phyloP scores from a whole-genome alignment of 2,797 vertebrate genomes.

The Sebastiscus albofasciatus region DNA sequence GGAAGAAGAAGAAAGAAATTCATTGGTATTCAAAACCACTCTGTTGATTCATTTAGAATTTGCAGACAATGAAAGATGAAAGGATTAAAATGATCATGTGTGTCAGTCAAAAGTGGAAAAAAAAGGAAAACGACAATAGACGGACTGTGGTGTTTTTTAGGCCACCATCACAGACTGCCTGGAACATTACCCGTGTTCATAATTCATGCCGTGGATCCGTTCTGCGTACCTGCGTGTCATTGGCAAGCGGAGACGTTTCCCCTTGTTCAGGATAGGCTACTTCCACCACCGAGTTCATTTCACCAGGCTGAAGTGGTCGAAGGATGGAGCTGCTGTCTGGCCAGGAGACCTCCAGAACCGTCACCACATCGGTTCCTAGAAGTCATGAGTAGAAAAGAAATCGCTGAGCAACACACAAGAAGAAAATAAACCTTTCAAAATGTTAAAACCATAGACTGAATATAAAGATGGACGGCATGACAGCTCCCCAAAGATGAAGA shows the following conservation, averaged over 20 bases:
- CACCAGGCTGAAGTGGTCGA: slow-evolving; percentile 78
- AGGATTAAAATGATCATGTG: not conserved
- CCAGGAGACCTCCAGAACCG: slow-evolving; percentile 91
- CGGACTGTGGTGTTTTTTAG: not conserved
- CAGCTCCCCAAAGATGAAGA: no score
- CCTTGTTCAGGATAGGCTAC: slow-evolving; percentile 82
- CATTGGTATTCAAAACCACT: not conserved
- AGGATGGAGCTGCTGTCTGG: slow-evolving; percentile 81
- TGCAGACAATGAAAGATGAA: not conserved
- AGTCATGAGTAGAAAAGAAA: not conserved
- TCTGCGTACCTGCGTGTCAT: slow-evolving; percentile 80
- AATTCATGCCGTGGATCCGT: not conserved
- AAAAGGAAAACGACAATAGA: not conserved
- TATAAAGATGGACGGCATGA: no score
- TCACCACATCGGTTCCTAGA: slow-evolving; percentile 86
- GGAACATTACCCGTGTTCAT: slow-evolving; percentile 9
- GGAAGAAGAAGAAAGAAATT: not conserved
- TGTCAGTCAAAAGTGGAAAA: not conserved
- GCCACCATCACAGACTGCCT: not conserved
- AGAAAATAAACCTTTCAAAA: not conserved
- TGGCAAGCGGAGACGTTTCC: slow-evolving; percentile 47
- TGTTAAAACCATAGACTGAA: not conserved
- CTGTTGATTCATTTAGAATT: not conserved
- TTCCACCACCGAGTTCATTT: slow-evolving; percentile 90
- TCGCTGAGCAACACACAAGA: not conserved